phyloP scores from a whole-genome alignment of 2,888 invertebrate species.

The Nomada fabriciana region DNA sequence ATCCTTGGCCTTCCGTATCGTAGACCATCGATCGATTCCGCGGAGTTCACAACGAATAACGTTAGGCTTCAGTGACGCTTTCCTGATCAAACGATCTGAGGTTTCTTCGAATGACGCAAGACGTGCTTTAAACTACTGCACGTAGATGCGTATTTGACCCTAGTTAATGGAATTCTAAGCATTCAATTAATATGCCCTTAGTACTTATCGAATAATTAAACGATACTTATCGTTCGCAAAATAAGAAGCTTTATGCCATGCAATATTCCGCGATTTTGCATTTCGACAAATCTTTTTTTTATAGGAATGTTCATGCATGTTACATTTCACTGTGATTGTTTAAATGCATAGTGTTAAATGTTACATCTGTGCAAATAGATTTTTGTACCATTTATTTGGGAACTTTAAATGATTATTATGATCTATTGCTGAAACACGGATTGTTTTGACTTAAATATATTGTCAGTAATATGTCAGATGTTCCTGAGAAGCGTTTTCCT shows the following conservation, averaged over 20 bases:
- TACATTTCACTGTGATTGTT: background rate
- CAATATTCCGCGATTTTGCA: background rate
- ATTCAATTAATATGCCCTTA: slow-evolving; percentile 74
- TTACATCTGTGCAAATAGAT: background rate
- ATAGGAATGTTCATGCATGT: background rate
- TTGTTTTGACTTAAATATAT: too few species aligned
- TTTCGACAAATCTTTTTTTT: slow-evolving; percentile 8
- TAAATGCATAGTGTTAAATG: background rate
- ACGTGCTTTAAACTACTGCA: slow-evolving; percentile 39
- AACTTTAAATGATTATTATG: too few species aligned
- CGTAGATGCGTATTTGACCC: slow-evolving; percentile 70
- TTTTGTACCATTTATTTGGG: too few species aligned
- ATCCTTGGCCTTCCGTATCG: slow-evolving; percentile 39
- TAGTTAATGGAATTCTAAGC: slow-evolving; percentile 73
- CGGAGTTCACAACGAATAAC: slow-evolving; percentile 26
- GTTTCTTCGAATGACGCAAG: slow-evolving; percentile 61
- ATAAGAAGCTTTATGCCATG: slow-evolving; percentile 8
- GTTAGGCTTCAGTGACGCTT: slow-evolving; percentile 26
- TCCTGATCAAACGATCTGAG: slow-evolving; percentile 43
- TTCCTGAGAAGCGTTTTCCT: too few species aligned
- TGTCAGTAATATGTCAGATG: too few species aligned
- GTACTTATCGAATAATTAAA: slow-evolving; percentile 67
- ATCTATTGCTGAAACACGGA: too few species aligned
- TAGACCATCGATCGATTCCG: slow-evolving; percentile 53
- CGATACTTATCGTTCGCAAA: slow-evolving; percentile 48